Conservation (phyloP, 2,113 vertebrate species). For the Paradisaea rubra region DNA sequence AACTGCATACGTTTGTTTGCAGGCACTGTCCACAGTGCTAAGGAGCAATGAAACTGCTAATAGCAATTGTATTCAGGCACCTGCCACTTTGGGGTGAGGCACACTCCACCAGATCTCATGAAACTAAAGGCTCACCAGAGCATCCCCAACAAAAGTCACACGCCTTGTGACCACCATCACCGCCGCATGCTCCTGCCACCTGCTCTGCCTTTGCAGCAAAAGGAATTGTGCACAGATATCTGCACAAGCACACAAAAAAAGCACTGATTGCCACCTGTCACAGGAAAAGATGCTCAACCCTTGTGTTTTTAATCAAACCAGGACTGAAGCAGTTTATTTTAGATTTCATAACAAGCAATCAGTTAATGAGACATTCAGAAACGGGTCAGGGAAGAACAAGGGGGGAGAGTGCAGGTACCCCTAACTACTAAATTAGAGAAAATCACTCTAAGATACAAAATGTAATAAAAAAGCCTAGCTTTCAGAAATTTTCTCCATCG, state of each 20-base stretch:
- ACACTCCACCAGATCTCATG: background rate
- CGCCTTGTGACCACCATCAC: background rate
- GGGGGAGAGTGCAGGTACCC: background rate
- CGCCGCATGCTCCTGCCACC: background rate
- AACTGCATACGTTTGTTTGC: background rate
- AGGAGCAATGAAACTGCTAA: background rate
- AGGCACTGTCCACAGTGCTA: background rate
- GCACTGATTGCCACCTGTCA: background rate
- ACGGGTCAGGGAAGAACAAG: accelerated
- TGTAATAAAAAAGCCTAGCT: background rate
- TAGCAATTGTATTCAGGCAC: background rate
- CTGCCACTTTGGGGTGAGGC: background rate
- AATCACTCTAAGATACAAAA: background rate
- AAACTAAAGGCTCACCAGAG: background rate
- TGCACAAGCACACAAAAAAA: background rate
- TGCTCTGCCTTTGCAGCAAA: background rate
- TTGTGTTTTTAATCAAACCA: background rate
- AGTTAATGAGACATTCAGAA: background rate
- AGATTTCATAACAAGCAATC: background rate
- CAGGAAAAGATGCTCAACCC: background rate
- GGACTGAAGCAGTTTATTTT: background rate
- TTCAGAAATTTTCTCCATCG: background rate
- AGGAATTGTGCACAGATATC: background rate
- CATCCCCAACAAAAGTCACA: background rate
- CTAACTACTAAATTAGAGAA: background rate